These are phyloP conservation scores for Poecile montanus DNA, from an alignment of 2,797 vertebrate genomes.

Conservation along the genomic window DNA sequence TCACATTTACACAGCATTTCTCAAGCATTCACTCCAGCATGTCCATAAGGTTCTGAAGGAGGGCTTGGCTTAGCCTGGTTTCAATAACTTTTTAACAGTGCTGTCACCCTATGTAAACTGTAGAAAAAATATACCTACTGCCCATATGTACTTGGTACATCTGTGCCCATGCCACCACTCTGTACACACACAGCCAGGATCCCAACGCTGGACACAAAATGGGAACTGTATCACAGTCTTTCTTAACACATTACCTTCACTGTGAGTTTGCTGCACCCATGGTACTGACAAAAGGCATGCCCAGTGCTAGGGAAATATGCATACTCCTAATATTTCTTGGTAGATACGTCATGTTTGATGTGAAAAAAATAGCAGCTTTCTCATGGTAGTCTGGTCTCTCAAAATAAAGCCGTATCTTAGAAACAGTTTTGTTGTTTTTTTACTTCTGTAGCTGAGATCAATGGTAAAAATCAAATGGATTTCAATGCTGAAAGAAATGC, in stretches of 20 bases:
- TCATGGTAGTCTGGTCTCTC: not conserved
- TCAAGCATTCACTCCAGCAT: not conserved
- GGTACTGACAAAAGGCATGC: not conserved
- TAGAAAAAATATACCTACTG: not conserved
- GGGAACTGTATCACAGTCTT: not conserved
- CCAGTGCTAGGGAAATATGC: not conserved
- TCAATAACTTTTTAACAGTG: not conserved
- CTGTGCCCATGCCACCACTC: fast-evolving
- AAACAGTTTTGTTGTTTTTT: not conserved
- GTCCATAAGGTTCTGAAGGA: not conserved
- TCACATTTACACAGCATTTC: not conserved
- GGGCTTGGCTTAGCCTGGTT: not conserved
- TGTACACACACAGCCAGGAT: not conserved
- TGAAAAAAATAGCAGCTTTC: not conserved
- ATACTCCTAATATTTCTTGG: not conserved
- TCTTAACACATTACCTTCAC: not conserved
- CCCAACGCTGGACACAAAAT: not conserved
- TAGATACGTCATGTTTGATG: not conserved
- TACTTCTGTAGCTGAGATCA: not conserved
- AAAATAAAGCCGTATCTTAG: not conserved
- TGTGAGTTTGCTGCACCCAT: not conserved
- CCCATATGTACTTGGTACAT: fast-evolving
- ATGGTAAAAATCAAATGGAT: not conserved
- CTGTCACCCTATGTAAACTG: not conserved
- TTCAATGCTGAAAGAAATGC: not conserved